These are phyloP conservation scores for Hipparchia semele DNA, from an alignment of 2,888 invertebrate genomes.

Conservation along the genomic window DNA sequence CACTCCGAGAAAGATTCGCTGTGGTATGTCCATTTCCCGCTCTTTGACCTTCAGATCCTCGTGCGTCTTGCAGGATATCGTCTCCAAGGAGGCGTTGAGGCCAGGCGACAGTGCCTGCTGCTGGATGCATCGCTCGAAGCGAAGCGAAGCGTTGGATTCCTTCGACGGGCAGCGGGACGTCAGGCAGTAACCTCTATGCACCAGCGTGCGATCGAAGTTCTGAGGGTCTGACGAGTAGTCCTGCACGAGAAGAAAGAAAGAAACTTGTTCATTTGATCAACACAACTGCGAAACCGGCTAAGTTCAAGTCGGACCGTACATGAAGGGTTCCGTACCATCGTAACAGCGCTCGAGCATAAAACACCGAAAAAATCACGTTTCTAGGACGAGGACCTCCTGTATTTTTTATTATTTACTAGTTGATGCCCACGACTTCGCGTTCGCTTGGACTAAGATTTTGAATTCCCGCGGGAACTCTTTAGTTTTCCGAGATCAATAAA, in stretches of 20 bases:
- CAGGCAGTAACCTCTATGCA: conserved; percentile 70
- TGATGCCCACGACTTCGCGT: too few species aligned
- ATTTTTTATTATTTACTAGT: too few species aligned
- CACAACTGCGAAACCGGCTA: too few species aligned
- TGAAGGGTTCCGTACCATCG: too few species aligned
- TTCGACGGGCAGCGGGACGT: conserved; percentile 54
- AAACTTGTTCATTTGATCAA: too few species aligned
- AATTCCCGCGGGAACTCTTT: too few species aligned
- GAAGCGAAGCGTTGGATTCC: conserved; percentile 42
- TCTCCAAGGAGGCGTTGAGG: conserved; percentile 46
- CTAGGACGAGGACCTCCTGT: too few species aligned
- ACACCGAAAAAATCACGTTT: too few species aligned
- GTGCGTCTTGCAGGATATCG: conserved; percentile 55
- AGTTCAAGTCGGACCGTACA: too few species aligned
- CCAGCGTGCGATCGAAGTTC: conserved; percentile 61
- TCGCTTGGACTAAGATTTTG: too few species aligned
- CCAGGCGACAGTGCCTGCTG: conserved; percentile 49
- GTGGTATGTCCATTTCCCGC: conserved; percentile 40
- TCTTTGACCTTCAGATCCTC: conserved; percentile 45
- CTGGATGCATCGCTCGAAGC: conserved; percentile 59
- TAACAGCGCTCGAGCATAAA: too few species aligned
- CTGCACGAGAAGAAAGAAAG: conserved; percentile 42
- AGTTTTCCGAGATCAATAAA: too few species aligned
- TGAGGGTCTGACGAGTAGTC: conserved; percentile 54
- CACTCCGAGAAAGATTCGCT: conserved; percentile 48